Conservation (phyloP, 2,797 vertebrate species). For the Toxotes lorentzi region DNA sequence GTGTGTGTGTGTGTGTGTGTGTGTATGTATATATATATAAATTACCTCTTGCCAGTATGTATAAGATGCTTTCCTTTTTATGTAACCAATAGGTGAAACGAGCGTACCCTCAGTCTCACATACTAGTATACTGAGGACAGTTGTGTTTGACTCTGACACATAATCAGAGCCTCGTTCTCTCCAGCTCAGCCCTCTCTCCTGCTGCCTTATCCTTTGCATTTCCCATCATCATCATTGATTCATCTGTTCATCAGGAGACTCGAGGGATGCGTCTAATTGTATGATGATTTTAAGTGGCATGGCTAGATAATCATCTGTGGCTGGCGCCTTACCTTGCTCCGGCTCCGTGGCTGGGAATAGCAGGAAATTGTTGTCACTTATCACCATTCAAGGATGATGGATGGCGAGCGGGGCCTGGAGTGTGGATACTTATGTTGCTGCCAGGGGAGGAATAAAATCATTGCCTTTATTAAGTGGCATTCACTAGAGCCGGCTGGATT, state of each 20-base stretch:
- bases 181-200: conserved; percentile 3
- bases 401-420: conserved; percentile 64
- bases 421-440: conserved; percentile 73
- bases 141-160: conserved; percentile 35
- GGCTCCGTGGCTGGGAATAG: conserved; percentile 50
- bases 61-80: not conserved
- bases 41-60: too few relatives aligned
- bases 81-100: not conserved
- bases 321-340: conserved; percentile 54
- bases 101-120: not conserved
- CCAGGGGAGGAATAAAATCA: conserved; percentile 74
- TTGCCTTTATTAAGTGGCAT: conserved; percentile 82
- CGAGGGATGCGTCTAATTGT: conserved; percentile 72
- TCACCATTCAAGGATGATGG: conserved; percentile 76
- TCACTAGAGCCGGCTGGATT: conserved; percentile 51
- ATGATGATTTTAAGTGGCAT: conserved; percentile 77
- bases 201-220: conserved; percentile 28
- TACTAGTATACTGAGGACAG: conserved; percentile 11
- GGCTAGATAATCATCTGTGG: conserved; percentile 67
- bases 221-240: conserved; percentile 71
- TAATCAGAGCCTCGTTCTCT: conserved; percentile 27
- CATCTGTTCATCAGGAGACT: conserved; percentile 56
- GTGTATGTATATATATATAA: too few relatives aligned
- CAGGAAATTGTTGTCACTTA: conserved; percentile 80
- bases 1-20: too few relatives aligned